Conservation (phyloP, 2,113 vertebrate species). For the Eulacestoma nigropectus region DNA sequence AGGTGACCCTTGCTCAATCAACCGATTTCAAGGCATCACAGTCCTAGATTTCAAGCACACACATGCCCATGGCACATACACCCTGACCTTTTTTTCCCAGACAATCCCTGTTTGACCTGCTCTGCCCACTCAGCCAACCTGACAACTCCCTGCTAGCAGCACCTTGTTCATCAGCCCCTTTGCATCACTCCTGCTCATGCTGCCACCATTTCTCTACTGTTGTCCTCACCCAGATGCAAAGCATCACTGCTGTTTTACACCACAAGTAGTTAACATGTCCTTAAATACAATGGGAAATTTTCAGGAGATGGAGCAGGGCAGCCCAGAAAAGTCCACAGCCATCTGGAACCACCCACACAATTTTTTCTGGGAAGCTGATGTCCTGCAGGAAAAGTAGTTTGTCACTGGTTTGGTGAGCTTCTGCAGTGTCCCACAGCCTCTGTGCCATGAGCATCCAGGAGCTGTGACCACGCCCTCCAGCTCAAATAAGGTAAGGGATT, state of each 20-base stretch:
- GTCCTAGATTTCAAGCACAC: background rate
- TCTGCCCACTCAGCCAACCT: background rate
- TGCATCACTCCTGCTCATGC: background rate
- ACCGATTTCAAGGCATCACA: background rate
- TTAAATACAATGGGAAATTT: background rate
- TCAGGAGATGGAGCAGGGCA: background rate
- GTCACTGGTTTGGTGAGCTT: background rate
- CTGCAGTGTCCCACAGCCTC: background rate
- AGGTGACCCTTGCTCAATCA: background rate
- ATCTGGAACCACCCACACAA: background rate
- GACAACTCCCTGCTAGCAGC: background rate
- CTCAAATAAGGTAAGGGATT: background rate
- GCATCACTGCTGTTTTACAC: background rate
- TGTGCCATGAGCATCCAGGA: background rate
- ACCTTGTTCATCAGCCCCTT: background rate
- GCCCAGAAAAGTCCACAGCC: background rate
- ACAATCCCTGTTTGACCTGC: background rate
- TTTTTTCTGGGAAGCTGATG: background rate
- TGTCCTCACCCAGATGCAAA: background rate
- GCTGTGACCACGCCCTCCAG: background rate
- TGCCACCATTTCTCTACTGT: background rate
- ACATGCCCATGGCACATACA: fast-evolving
- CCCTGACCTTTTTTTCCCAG: background rate
- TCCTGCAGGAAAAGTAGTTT: background rate
- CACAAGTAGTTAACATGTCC: background rate